These are phyloP conservation scores for Polyergus mexicanus DNA, from an alignment of 1,140 invertebrate genomes.

Conservation along the genomic window DNA sequence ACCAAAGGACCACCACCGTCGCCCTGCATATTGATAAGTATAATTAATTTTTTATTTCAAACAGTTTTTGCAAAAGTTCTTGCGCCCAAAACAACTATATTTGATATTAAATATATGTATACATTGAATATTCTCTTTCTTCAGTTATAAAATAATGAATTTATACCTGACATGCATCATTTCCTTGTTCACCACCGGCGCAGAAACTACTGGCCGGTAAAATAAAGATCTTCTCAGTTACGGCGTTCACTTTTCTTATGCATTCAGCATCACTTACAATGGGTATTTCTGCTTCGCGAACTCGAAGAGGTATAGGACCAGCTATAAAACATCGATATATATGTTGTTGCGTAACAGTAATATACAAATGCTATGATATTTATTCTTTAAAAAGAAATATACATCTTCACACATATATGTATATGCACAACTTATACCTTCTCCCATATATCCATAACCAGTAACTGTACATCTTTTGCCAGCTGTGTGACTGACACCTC, in stretches of 20 bases:
- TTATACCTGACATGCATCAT: slow-evolving; percentile 96
- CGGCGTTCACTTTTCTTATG: slow-evolving; percentile 96
- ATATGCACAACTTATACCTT: slow-evolving; percentile 88
- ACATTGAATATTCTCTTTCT: not conserved
- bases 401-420: not conserved
- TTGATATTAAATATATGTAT: slow-evolving; percentile 9
- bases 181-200: slow-evolving; percentile 96
- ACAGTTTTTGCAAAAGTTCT: not conserved
- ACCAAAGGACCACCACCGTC: slow-evolving; percentile 97
- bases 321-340: slow-evolving; percentile 86
- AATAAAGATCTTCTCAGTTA: slow-evolving; percentile 97
- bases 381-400: not conserved
- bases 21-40: slow-evolving; percentile 88
- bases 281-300: slow-evolving; percentile 96
- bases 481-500: slow-evolving; percentile 94
- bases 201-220: slow-evolving; percentile 97
- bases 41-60: slow-evolving; percentile 21
- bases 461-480: slow-evolving; percentile 97
- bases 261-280: slow-evolving; percentile 97
- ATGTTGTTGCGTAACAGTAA: slow-evolving; percentile 14
- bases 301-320: slow-evolving; percentile 95
- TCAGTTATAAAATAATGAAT: slow-evolving; percentile 1
- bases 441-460: slow-evolving; percentile 97
- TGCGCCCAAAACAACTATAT: not conserved
- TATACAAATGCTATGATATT: not conserved